These are phyloP conservation scores for Pterois miles DNA, from an alignment of 2,797 vertebrate species.

Conservation along the genomic window DNA sequence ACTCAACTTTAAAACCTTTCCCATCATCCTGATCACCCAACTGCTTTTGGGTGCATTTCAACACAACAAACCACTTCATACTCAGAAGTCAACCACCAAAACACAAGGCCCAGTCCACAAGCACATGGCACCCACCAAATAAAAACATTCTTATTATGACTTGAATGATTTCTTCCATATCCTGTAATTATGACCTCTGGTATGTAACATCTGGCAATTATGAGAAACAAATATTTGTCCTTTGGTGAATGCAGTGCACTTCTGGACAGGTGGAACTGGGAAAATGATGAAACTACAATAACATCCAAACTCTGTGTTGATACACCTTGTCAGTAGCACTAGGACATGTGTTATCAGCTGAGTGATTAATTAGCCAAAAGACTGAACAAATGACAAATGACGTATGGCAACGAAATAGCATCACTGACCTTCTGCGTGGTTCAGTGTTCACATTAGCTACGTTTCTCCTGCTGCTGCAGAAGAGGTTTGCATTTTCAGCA, in stretches of 20 bases:
- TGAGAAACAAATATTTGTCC: background rate
- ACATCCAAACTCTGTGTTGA: background rate
- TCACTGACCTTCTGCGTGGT: too few species aligned
- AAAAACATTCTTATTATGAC: conserved; percentile 7
- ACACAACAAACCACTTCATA: conserved; percentile 10
- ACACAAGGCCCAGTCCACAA: background rate
- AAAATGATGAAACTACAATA: background rate
- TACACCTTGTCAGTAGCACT: background rate
- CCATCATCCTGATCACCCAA: background rate
- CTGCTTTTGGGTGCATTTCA: background rate
- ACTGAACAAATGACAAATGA: background rate
- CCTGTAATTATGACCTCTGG: conserved; percentile 17
- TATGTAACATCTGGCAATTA: background rate
- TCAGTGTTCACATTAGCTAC: too few species aligned
- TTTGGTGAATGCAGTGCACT: background rate
- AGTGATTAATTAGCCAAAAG: background rate
- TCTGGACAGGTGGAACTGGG: background rate
- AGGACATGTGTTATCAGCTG: background rate
- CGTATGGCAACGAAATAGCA: background rate
- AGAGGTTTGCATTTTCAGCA: background rate
- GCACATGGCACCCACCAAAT: background rate
- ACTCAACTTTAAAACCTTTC: background rate
- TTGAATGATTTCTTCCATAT: background rate
- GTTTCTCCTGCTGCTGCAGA: background rate
- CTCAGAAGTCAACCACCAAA: conserved; percentile 3